Percentiles rank a stretch among this genome's conserved stretches.
phyloP scores from a whole-genome alignment of 1,140 invertebrate genomes.

The Diorhabda sublineata region DNA sequence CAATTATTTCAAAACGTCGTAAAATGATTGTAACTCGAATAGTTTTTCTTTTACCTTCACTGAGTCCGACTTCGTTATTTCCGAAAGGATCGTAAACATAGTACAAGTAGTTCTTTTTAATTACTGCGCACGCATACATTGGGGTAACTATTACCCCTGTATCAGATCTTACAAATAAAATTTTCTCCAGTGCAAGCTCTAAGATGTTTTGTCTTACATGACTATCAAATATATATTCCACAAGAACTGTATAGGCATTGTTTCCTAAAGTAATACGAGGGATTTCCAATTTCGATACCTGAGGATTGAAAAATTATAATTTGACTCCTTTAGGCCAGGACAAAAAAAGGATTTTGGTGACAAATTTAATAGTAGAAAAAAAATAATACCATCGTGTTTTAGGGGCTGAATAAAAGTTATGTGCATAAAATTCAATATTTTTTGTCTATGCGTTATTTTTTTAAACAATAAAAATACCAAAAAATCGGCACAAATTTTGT shows the following conservation, averaged over 20 bases:
- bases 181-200: slow-evolving; percentile 32
- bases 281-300: slow-evolving; percentile 39
- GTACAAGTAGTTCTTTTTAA: slow-evolving; percentile 49
- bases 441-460: no score
- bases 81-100: slow-evolving; percentile 52
- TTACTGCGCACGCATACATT: slow-evolving; percentile 51
- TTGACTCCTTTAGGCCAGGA: no score
- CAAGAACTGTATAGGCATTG: slow-evolving; percentile 33
- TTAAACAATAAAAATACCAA: no score
- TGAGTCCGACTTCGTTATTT: slow-evolving; percentile 51
- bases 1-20: not conserved
- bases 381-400: no score
- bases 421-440: no score
- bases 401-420: no score
- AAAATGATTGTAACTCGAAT: not conserved
- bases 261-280: slow-evolving; percentile 39
- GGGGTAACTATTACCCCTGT: slow-evolving; percentile 51
- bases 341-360: no score
- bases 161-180: slow-evolving; percentile 47
- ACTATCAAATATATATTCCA: slow-evolving; percentile 38
- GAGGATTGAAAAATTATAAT: not conserved
- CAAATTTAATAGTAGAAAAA: no score
- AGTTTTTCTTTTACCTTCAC: slow-evolving; percentile 32
- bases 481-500: no score
- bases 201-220: slow-evolving; percentile 33